Evolutionary conservation across 2,888 invertebrate species (phyloP).

Genomic region (Apamea epomidion): DNA sequence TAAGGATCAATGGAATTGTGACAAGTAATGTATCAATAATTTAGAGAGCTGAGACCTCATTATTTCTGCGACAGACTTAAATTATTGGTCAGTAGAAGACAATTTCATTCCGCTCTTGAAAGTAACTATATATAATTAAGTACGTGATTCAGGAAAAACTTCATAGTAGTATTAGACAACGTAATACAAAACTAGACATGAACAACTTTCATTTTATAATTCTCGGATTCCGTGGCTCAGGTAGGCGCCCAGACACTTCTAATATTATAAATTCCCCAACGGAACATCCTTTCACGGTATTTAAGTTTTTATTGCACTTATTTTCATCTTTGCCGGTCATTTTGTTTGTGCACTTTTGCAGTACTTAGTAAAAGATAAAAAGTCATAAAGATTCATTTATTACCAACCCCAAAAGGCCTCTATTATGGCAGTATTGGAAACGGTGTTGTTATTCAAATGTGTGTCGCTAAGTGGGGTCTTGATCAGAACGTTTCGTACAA

Average conservation of each 20-base stretch:
- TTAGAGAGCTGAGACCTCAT: neutral
- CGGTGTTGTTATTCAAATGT: conserved; percentile 50
- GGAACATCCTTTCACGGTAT: conserved; percentile 57
- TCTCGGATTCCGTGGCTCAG: conserved; percentile 73
- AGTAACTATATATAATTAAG: conserved; percentile 19
- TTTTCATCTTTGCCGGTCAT: neutral
- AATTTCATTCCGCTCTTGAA: neutral
- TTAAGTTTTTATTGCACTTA: conserved; percentile 47
- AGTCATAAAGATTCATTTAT: neutral
- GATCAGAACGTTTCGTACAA: conserved; percentile 45
- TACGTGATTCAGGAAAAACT: conserved; percentile 35
- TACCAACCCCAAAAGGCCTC: conserved; percentile 19
- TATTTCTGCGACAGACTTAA: neutral
- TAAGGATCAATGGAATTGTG: neutral
- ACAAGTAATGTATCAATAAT: neutral
- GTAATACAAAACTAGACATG: conserved; percentile 70
- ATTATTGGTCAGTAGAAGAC: neutral
- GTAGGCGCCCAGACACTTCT: conserved; percentile 68
- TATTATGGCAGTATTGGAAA: conserved; percentile 42
- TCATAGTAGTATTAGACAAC: conserved; percentile 60
- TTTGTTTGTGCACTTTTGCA: conserved; percentile 13
- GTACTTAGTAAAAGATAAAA: conserved; percentile 11
- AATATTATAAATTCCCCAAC: conserved; percentile 64
- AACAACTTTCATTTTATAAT: conserved; percentile 76
- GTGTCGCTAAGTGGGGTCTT: conserved; percentile 51